A percentile compares a stretch with the other conserved stretches of the same genome.
phyloP scores from a whole-genome alignment of 2,797 vertebrate genomes.

The Sebastes kiyomatsui region DNA sequence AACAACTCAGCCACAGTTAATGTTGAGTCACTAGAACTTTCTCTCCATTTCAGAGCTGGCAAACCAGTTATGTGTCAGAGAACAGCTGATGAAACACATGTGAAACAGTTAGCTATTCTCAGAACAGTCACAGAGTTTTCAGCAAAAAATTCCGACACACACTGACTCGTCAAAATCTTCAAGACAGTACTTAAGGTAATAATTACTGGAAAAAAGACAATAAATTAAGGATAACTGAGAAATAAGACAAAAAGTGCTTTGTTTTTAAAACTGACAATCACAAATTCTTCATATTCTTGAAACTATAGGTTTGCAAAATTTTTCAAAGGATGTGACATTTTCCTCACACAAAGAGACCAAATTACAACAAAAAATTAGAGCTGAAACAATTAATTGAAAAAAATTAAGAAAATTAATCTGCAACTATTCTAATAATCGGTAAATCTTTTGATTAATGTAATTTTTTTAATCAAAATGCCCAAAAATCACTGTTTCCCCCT shows the following conservation, averaged over 20 bases:
- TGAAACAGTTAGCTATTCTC: background rate
- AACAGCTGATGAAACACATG: background rate
- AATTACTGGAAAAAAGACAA: background rate
- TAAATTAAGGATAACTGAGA: background rate
- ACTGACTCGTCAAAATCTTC: background rate
- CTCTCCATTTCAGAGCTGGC: slow-evolving; percentile 14
- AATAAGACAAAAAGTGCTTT: background rate
- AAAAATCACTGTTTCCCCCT: background rate
- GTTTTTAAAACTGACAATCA: background rate
- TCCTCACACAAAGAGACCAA: background rate
- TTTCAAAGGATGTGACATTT: background rate
- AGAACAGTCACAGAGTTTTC: background rate
- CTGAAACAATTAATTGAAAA: too few relatives aligned
- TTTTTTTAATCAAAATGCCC: background rate
- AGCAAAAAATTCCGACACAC: background rate
- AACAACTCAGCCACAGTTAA: slow-evolving; percentile 50
- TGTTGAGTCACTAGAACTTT: slow-evolving; percentile 42
- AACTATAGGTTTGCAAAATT: background rate
- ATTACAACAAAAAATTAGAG: background rate
- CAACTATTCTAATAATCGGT: background rate
- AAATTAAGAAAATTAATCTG: background rate
- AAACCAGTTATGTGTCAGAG: background rate
- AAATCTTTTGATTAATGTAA: background rate
- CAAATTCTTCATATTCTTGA: background rate
- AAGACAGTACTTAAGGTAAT: background rate